These are phyloP conservation scores for Morbakka virulenta DNA, from an alignment of 30 jellyfish, hydroid and myxozoan genomes.

Conservation along the genomic window DNA sequence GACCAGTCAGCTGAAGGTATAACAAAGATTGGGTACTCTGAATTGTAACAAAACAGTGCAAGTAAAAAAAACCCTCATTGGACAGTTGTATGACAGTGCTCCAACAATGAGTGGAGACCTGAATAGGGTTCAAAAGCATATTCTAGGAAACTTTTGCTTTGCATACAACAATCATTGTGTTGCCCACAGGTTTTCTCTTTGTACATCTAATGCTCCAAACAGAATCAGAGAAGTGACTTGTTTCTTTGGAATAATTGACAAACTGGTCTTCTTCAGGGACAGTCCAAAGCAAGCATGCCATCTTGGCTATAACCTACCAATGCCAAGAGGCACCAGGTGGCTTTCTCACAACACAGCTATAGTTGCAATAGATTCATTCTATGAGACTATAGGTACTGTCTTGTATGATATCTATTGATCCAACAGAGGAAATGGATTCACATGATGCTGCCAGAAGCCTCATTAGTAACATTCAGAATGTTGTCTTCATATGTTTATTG, in stretches of 20 bases:
- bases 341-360: not conserved
- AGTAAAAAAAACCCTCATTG: not conserved
- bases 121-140: not conserved
- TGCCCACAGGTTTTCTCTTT: not conserved
- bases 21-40: too few species aligned
- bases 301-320: not conserved
- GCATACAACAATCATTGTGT: not conserved
- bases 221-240: not conserved
- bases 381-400: not conserved
- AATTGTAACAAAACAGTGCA: too few species aligned
- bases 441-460: not conserved
- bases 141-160: not conserved
- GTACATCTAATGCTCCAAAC: not conserved
- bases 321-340: not conserved
- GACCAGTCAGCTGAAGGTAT: too few species aligned
- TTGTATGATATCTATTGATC: not conserved
- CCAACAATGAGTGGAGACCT: slow-evolving; percentile 13
- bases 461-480: not conserved
- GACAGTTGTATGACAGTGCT: slow-evolving; percentile 11
- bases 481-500: not conserved
- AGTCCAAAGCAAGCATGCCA: not conserved
- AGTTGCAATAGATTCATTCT: not conserved
- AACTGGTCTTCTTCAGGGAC: not conserved
- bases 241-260: not conserved
- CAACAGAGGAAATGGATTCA: not conserved